Percentiles rank a stretch among this genome's conserved stretches.
These are phyloP conservation scores for Amphiprion percula DNA, from an alignment of 2,113 vertebrate genomes.

Conservation along the genomic window DNA sequence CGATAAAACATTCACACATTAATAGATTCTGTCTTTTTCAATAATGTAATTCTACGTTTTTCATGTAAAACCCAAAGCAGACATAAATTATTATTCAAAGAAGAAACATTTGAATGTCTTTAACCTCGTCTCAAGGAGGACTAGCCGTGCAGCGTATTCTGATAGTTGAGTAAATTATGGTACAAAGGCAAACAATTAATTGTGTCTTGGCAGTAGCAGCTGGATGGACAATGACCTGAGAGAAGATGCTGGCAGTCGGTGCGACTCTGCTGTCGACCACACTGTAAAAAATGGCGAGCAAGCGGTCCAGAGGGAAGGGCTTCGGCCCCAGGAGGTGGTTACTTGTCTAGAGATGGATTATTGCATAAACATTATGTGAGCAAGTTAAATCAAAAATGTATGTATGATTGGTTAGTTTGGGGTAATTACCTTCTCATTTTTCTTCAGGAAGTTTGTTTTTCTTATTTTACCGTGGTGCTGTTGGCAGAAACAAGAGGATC, in stretches of 20 bases:
- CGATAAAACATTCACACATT: no score
- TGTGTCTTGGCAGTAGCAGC: background rate
- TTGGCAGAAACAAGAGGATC: slow-evolving; percentile 61
- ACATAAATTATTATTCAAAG: no score
- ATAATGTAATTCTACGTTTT: no score
- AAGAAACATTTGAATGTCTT: no score
- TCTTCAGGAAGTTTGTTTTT: slow-evolving; percentile 95
- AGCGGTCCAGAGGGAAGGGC: slow-evolving; percentile 94
- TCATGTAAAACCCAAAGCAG: no score
- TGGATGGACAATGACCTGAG: slow-evolving; percentile 43
- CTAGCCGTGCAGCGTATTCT: no score
- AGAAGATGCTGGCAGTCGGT: slow-evolving; percentile 95
- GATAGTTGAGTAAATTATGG: background rate
- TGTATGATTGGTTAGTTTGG: no score
- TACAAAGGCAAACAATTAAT: background rate
- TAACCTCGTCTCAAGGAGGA: no score
- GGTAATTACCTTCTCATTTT: slow-evolving; percentile 92
- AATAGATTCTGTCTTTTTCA: no score
- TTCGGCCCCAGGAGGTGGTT: slow-evolving; percentile 98
- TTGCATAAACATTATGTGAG: background rate
- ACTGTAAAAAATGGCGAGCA: slow-evolving; percentile 96
- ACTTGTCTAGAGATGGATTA: slow-evolving; percentile 87
- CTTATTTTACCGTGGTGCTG: slow-evolving; percentile 96
- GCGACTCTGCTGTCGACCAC: slow-evolving; percentile 96
- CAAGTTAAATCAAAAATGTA: background rate